Base-by-base conservation (phyloP, 1,140 invertebrate genomes). In the Diplogasteroides magnus region DNA sequence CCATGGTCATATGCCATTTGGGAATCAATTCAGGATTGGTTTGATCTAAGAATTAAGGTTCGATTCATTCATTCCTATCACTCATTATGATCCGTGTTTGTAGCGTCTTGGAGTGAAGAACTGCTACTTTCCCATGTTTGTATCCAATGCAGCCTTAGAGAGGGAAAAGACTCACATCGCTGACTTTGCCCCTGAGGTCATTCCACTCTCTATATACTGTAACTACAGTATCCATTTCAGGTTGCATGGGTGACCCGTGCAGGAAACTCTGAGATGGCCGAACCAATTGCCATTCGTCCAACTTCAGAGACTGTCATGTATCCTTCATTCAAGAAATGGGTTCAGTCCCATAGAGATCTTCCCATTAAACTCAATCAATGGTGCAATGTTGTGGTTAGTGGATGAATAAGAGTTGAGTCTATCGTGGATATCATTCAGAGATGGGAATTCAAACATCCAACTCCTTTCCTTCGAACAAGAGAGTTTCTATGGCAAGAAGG, bases 241-340 rank as follows among this genome's bases (percentile, higher is more conserved):
- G 90, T 98, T 62, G 96, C 96, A 1, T 98, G 96, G 96, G 96
- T 98, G 0, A 98, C 96, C 0, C 94, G 90, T 82, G 97, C 93
- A 55, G 97, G 97, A n/a, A 88, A 91, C 37, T 82, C 80, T 31
- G 93, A 98, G 66, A 85, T 99, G 77, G 92, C 93, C 1, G 95
- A 98, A 84, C 95, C 91, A n/a, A 93, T 99, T 80, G 96, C 97
- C 31, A 91, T 98, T 75, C 88, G 96, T 68, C 96, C 97, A 48
- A 98, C 96, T 19, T 96, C 93, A 75, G 97, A 99, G 86, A 99
- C 97, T 56, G 93, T 95, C 25, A 99, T 99, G 95, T 99, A 98
- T 86, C 96, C 96, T 2, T 89, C 93, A 1, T 98, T 91, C 86
- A 92, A 94, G 0, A 95, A 95, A 85, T 98, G 96, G 96, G 89